Evolutionary conservation across 2,888 invertebrate species (phyloP).

Genomic region (Halictus quadricinctus): DNA sequence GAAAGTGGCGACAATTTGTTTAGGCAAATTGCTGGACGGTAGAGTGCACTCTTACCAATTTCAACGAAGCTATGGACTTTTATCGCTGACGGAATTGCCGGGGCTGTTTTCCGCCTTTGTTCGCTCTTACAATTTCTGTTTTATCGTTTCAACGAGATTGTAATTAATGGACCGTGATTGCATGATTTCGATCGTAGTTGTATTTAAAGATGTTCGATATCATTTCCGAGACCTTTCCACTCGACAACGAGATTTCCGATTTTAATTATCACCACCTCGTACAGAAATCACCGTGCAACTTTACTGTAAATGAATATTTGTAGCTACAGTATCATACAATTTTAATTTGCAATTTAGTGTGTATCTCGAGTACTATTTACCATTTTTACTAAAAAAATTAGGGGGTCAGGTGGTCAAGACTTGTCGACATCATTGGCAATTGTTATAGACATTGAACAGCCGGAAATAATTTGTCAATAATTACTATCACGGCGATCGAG

Average conservation of each 20-base stretch:
- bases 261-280: neutral
- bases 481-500: no score
- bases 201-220: neutral
- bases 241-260: neutral
- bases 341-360: no score
- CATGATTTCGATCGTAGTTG: no score
- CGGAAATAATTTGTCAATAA: no score
- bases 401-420: no score
- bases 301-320: no score
- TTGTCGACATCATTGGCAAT: no score
- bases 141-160: neutral
- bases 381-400: no score
- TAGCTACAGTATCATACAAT: no score
- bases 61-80: neutral
- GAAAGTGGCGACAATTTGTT: slow-evolving; percentile 21
- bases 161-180: neutral
- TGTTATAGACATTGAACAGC: no score
- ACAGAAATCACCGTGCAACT: neutral
- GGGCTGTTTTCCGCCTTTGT: neutral
- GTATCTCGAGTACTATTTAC: no score
- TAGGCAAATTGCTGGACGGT: slow-evolving; percentile 32
- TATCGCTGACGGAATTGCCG: neutral
- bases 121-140: neutral
- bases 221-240: neutral
- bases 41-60: slow-evolving; percentile 33